Evolutionary conservation across 2,113 vertebrate genomes (phyloP).

Genomic region (Toxotes chatareus): DNA sequence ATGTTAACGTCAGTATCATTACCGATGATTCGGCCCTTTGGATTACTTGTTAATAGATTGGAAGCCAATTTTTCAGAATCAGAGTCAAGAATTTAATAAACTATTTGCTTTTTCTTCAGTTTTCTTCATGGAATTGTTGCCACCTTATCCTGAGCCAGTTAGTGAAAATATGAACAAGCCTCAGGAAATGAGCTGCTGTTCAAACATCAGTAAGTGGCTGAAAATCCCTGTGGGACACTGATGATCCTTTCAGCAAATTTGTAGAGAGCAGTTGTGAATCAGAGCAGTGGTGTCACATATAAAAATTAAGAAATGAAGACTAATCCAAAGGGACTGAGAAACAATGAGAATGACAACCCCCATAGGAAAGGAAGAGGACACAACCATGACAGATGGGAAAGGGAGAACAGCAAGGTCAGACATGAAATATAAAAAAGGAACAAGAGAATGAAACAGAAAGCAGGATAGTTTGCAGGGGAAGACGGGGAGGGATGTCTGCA

Average conservation of each 20-base stretch:
- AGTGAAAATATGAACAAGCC: not conserved
- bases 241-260: not conserved
- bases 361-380: not conserved
- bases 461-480: not conserved
- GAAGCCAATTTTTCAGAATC: no score
- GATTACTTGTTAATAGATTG: no score
- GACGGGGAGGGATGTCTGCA: constrained; percentile 12
- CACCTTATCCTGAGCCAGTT: not conserved
- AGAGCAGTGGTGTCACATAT: not conserved
- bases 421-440: constrained; percentile 19
- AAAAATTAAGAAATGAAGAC: not conserved
- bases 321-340: not conserved
- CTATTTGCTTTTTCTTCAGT: not conserved
- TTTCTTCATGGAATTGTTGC: not conserved
- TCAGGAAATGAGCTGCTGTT: constrained; percentile 1
- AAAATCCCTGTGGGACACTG: not conserved
- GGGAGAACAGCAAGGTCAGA: constrained; percentile 26
- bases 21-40: no score
- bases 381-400: not conserved
- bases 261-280: not conserved
- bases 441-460: not conserved
- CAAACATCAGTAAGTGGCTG: not conserved
- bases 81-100: no score
- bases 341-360: not conserved
- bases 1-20: no score